Evolutionary conservation across 2,113 vertebrate genomes (phyloP).

Genomic region (Paracanthobrama guichenoti): DNA sequence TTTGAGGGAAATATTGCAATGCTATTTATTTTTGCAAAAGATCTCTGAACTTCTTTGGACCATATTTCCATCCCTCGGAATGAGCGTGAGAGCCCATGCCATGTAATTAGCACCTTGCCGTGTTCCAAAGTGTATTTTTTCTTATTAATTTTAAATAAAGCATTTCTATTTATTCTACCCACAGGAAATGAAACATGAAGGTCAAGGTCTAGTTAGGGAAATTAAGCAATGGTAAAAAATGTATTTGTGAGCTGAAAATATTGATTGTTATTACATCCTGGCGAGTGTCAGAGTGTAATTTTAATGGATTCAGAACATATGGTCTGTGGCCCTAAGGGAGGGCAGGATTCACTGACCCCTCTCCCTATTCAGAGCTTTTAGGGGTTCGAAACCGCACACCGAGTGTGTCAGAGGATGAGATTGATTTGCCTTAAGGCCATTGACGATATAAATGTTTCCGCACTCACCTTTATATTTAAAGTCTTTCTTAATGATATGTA

Average conservation of each 20-base stretch:
- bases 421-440: constrained; percentile 12
- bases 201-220: constrained; percentile 51
- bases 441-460: background rate
- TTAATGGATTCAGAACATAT: constrained; percentile 55
- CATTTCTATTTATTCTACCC: constrained; percentile 17
- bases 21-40: background rate
- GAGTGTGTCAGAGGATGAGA: constrained; percentile 21
- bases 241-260: constrained; percentile 46
- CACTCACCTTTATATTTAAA: background rate
- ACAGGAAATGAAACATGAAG: constrained; percentile 41
- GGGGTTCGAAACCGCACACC: constrained; percentile 13
- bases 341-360: constrained; percentile 32
- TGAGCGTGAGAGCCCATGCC: background rate
- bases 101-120: constrained; percentile 44
- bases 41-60: constrained; percentile 8
- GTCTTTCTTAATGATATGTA: background rate
- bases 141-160: background rate
- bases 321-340: constrained; percentile 49
- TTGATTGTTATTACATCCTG: constrained; percentile 49
- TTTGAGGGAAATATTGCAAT: background rate
- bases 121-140: constrained; percentile 31
- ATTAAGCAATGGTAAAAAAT: constrained; percentile 50
- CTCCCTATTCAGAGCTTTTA: constrained; percentile 20
- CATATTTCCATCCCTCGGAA: constrained; percentile 25
- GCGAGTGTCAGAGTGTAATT: constrained; percentile 31